Evolutionary conservation across 2,113 vertebrate genomes (phyloP).

Genomic region (Herpetotheres cachinnans): DNA sequence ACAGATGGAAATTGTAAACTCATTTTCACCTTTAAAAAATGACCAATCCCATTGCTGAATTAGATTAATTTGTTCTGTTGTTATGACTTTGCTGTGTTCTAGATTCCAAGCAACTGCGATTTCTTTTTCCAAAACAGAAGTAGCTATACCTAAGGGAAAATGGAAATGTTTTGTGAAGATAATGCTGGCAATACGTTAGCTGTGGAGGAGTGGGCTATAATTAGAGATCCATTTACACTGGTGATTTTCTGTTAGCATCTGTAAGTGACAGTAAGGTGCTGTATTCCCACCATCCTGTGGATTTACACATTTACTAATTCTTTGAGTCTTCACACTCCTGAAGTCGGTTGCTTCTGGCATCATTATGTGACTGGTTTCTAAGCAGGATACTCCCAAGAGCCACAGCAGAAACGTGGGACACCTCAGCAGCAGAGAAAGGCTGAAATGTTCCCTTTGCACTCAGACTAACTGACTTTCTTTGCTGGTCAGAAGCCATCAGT

Average conservation of each 20-base stretch:
- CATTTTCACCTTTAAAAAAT: slow-evolving; percentile 35
- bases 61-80: neutral
- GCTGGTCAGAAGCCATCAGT: neutral
- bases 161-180: neutral
- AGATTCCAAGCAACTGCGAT: neutral
- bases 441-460: neutral
- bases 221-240: slow-evolving; percentile 4
- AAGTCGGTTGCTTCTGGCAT: neutral
- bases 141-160: neutral
- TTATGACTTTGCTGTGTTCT: neutral
- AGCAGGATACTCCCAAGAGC: neutral
- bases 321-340: neutral
- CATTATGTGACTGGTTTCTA: neutral
- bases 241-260: neutral
- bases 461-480: neutral
- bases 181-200: neutral
- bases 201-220: neutral
- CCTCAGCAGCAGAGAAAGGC: neutral
- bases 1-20: slow-evolving; percentile 5
- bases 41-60: neutral
- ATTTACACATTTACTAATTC: neutral
- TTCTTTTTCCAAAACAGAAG: neutral
- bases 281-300: neutral
- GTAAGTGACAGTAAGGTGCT: neutral
- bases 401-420: neutral